A percentile compares a stretch with the other conserved stretches of the same genome.
These are phyloP conservation scores for Argyra leucocephala DNA, from an alignment of 2,888 invertebrate genomes.

Conservation along the genomic window DNA sequence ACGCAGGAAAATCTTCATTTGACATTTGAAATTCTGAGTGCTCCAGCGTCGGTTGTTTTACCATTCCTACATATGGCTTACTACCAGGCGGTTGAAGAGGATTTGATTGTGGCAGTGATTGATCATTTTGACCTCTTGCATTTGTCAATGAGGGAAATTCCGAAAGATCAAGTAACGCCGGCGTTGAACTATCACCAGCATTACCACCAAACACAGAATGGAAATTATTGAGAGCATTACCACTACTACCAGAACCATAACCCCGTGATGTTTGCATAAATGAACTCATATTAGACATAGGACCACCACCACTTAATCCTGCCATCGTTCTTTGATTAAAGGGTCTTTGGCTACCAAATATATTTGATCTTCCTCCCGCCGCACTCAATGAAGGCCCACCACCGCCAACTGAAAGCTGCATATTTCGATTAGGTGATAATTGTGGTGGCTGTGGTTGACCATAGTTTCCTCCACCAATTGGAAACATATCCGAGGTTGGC, in stretches of 20 bases:
- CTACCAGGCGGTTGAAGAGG: conserved; percentile 82
- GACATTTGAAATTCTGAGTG: conserved; percentile 95
- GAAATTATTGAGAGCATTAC: conserved; percentile 59
- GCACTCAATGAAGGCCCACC: conserved; percentile 51
- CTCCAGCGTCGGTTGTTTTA: conserved; percentile 86
- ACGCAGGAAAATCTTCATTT: conserved; percentile 97
- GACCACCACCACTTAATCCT: conserved; percentile 39
- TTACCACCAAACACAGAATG: conserved; percentile 74
- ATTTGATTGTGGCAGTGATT: conserved; percentile 67
- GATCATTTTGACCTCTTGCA: conserved; percentile 71
- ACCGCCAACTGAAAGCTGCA: conserved; percentile 47
- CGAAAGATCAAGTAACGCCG: conserved; percentile 79
- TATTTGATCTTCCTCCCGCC: conserved; percentile 48
- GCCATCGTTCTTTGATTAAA: conserved; percentile 65
- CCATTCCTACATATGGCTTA: conserved; percentile 93
- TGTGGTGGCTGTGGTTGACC: conserved; percentile 48
- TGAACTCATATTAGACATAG: conserved; percentile 53
- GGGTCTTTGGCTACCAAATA: conserved; percentile 74
- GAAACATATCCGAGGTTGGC: conserved; percentile 58
- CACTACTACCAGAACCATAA: conserved; percentile 52
- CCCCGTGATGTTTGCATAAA: conserved; percentile 53
- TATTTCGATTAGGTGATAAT: conserved; percentile 50
- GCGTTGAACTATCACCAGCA: conserved; percentile 66
- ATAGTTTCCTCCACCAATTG: conserved; percentile 45
- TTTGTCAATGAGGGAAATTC: conserved; percentile 84